These are phyloP conservation scores for Aleadryas rufinucha DNA, from an alignment of 2,113 vertebrate species.

Conservation along the genomic window DNA sequence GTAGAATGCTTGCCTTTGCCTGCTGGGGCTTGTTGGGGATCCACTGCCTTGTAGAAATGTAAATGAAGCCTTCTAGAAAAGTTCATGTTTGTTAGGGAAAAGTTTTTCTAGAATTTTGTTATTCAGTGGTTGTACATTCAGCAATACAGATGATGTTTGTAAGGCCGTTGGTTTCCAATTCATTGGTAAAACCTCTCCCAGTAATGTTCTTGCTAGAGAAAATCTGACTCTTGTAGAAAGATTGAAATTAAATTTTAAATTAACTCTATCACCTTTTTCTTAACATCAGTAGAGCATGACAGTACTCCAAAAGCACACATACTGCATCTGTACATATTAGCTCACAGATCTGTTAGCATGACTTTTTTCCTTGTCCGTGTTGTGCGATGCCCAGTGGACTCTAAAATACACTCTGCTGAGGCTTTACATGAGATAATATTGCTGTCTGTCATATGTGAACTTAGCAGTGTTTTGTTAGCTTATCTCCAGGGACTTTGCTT, in stretches of 20 bases:
- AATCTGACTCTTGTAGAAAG: background rate
- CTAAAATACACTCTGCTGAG: background rate
- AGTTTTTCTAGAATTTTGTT: background rate
- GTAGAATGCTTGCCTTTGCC: background rate
- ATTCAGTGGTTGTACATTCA: background rate
- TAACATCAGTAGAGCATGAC: background rate
- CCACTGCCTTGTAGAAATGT: background rate
- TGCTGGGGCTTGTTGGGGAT: background rate
- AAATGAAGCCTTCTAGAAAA: background rate
- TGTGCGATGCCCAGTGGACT: background rate
- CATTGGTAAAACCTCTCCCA: background rate
- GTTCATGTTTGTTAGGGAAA: background rate
- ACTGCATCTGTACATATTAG: background rate
- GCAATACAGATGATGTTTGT: background rate
- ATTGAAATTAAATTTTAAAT: background rate
- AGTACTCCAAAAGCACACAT: background rate
- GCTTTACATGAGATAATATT: background rate
- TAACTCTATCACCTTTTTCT: background rate
- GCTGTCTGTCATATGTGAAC: background rate
- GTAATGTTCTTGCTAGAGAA: background rate
- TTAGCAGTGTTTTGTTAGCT: background rate
- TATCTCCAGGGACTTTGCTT: conserved; percentile 22
- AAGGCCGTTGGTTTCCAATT: background rate
- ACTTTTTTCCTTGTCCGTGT: background rate
- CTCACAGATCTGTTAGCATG: background rate